Percentiles rank a stretch among this genome's conserved stretches.
Evolutionary conservation across 2,113 vertebrate species (phyloP).

Genomic region (Callopanchax toddi): DNA sequence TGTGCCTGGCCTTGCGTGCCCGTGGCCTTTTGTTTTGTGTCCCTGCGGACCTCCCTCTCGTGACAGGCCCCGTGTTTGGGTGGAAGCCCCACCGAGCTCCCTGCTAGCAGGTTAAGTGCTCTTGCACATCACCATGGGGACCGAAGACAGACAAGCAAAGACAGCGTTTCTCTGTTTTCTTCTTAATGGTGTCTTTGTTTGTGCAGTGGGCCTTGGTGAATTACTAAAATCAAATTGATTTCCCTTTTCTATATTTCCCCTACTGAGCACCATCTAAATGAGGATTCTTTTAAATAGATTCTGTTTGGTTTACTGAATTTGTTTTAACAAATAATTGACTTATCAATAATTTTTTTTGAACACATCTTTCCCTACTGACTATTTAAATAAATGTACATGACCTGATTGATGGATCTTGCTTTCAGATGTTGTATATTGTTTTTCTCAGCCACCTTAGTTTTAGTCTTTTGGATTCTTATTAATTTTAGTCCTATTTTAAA

Average conservation of each 20-base stretch:
- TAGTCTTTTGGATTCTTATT: too few relatives aligned
- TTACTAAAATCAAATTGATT: neutral
- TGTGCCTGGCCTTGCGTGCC: constrained; percentile 70
- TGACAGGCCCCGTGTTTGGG: constrained; percentile 74
- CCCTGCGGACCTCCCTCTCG: constrained; percentile 68
- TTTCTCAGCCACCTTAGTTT: too few relatives aligned
- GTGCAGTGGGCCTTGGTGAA: constrained; percentile 2
- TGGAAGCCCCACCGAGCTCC: constrained; percentile 60
- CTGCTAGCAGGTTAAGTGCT: constrained; percentile 79
- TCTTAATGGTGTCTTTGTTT: constrained; percentile 27
- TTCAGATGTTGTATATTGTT: too few relatives aligned
- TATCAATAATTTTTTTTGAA: too few relatives aligned
- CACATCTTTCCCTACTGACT: too few relatives aligned
- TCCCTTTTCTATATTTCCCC: neutral
- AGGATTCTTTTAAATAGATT: neutral
- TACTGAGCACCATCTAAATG: neutral
- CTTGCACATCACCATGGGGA: constrained; percentile 66
- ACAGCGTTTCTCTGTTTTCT: constrained; percentile 30
- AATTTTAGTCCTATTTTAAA: too few relatives aligned
- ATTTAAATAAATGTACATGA: too few relatives aligned
- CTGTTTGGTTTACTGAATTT: neutral
- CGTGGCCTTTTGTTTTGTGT: constrained; percentile 67
- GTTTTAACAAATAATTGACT: neutral
- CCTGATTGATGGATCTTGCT: too few relatives aligned
- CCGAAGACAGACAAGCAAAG: constrained; percentile 30